phyloP scores from a whole-genome alignment of 2,797 vertebrate genomes.

The Sebastes vulpes region DNA sequence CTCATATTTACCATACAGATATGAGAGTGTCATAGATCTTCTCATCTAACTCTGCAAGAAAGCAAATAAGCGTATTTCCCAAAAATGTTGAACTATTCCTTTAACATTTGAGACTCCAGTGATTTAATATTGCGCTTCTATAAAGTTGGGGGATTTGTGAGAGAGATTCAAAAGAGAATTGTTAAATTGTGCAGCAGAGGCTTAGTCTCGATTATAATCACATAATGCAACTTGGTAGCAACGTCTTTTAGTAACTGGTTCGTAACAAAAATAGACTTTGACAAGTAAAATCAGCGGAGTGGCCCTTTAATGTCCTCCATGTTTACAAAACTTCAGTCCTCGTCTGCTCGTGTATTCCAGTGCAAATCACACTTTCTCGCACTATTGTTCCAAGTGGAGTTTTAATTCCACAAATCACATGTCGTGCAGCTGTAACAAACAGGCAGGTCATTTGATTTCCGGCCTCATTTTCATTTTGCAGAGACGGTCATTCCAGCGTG shows the following conservation, averaged over 20 bases:
- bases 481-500: slow-evolving; percentile 50
- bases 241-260: neutral
- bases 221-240: neutral
- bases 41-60: no score
- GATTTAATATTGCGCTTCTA: neutral
- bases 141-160: neutral
- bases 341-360: rapidly evolving
- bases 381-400: neutral
- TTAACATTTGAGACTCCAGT: neutral
- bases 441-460: slow-evolving; percentile 63
- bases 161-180: neutral
- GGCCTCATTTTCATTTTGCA: slow-evolving; percentile 57
- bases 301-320: neutral
- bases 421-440: slow-evolving; percentile 16
- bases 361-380: neutral
- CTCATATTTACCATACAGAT: neutral
- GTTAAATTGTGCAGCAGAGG: neutral
- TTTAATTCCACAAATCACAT: slow-evolving; percentile 32
- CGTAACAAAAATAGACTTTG: neutral
- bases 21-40: neutral
- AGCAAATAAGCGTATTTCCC: no score
- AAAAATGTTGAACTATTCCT: no score
- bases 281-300: neutral
- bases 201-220: neutral
- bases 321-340: neutral